Evolutionary conservation across 2,113 vertebrate genomes (phyloP), one percentile per base, ranked within the genome.

Genomic region (Danionella cerebrum): DNA sequence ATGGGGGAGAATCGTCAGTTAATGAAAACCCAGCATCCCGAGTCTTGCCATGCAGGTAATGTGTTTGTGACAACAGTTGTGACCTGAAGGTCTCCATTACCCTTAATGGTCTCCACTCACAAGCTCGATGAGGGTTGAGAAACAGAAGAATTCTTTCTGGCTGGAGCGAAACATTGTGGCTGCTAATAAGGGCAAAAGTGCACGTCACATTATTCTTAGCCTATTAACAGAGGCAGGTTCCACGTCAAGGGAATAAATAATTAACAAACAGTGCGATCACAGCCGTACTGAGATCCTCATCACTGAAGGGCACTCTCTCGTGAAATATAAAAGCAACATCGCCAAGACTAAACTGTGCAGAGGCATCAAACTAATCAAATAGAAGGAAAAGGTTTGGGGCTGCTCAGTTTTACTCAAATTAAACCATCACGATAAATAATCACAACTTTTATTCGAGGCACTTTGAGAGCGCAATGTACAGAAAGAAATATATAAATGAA

Each of bases 201-300:
- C 18, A 38, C 10, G 44, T 22, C 58, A 33, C 58, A 44, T 14
- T 19, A 48, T 57, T 74, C 57, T 42, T 16, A 33, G 41, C 41
- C 48, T 45, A 70, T 79, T 73, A 71, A 79, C 76, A 72, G 76
- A 47, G 39, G 42, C 44, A 31, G 42, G 44, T 58, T 57, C 51
- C 45, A 67, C n/a, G 63, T 65, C 48, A 54, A 53, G 65, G 69
- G 82, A 75, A 67, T 55, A 13, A 72, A 75, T 50, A 48, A 70
- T 50, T 62, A 47, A 57, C 63, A 51, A 35, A 35, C 42, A 64
- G 41, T 27, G 21, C 22, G 14, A 52, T 31, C 6, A 48, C 36
- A 71, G 66, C 3, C 16, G 44, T 38, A 51, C 10, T 5, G 42
- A 62, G 22, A 7, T 45, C 53, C 14, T 16, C 10, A 33, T 71